Base-by-base conservation (phyloP, 1,140 invertebrate species). In the Anastatus disparis region DNA sequence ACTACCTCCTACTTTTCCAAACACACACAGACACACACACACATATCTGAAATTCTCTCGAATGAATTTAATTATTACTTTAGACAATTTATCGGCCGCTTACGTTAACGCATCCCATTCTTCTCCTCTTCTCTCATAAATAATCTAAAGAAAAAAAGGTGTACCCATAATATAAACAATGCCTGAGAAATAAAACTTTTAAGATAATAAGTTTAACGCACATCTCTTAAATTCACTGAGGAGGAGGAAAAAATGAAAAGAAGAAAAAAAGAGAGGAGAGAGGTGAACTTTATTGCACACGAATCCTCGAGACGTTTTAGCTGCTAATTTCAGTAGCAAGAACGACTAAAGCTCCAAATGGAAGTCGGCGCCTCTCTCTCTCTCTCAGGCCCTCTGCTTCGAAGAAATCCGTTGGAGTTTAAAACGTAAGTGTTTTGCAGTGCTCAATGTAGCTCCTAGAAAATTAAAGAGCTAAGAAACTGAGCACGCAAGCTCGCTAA, bases 291-390 rank as follows among this genome's bases (percentile, higher is more conserved):
- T 55, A 55, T 31, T 13, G 27, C 27, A 10, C 24, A 55, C 27
- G 52, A 55, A 55, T 31, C 52, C 27, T n/a, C 52, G 52, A 31
- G 52, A 27, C 15, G 27, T 8, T 31, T 55, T 27, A 55, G 27
- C 52, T 31, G 52, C 52, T 55, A 55, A 55, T 55, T 55, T 55
- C 27, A n/a, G 27, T 15, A 22, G 48, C 17, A 4, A 46, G 35
- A 12, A 6, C 35, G 35, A 38, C 6, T 6, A 38, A 2, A n/a
- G n/a, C n/a, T n/a, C n/a, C n/a, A n/a, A n/a, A n/a, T n/a, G n/a
- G n/a, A n/a, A n/a, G n/a, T n/a, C n/a, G n/a, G n/a, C n/a, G n/a
- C n/a, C n/a, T n/a, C n/a, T n/a, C n/a, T n/a, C n/a, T n/a, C n/a
- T n/a, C n/a, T n/a, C n/a, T n/a, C n/a, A n/a, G n/a, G n/a, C n/a